Base-by-base conservation (phyloP, 2,113 vertebrate species). In the Myrmecobius fasciatus region DNA sequence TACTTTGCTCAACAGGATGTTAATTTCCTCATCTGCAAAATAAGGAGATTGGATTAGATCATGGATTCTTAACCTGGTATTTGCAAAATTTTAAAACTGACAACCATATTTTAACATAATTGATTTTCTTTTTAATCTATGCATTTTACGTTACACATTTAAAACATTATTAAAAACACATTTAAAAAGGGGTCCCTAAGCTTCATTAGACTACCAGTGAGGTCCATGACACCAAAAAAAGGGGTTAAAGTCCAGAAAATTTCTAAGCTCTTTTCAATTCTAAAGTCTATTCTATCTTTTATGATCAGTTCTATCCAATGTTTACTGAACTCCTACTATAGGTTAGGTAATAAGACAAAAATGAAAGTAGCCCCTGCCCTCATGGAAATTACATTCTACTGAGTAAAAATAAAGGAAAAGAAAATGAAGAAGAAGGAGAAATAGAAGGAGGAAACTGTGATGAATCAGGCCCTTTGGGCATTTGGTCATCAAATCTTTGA, bases 401-500 rank as follows among this genome's bases (percentile, higher is more conserved):
- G 83, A 53, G 6, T 25, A 94, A 24, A 0, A 83, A 3, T 75
- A 49, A 47, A 5, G 10, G 90, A 48, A 2, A 52, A 24, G 49
- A 22, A 51, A 6, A 28, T 89, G 3, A 48, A 52, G 36, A n/a
- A n/a, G n/a, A 91, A 53, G 9, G 12, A 91, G 43, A 53, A 60
- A 10, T 51, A 51, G 49, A 51, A 51, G 49, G 9, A 1, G 49
- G 49, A 10, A 6, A 51, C 49, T 51, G 11, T 51, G 49, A 11
- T 51, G 25, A 12, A 2, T 48, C 25, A 22, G 4, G 24, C 25
- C 0, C 24, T 26, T 1, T 0, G 43, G 36, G 67, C 2, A 20
- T 83, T 8, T 83, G 67, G n/a, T 20, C 22, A 52, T 17, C 8
- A 25, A 53, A 31, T 36, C 52, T 93, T 49, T 52, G 91, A 51